These are phyloP conservation scores for Labeo rohita DNA, from an alignment of 2,113 vertebrate species.

Conservation along the genomic window DNA sequence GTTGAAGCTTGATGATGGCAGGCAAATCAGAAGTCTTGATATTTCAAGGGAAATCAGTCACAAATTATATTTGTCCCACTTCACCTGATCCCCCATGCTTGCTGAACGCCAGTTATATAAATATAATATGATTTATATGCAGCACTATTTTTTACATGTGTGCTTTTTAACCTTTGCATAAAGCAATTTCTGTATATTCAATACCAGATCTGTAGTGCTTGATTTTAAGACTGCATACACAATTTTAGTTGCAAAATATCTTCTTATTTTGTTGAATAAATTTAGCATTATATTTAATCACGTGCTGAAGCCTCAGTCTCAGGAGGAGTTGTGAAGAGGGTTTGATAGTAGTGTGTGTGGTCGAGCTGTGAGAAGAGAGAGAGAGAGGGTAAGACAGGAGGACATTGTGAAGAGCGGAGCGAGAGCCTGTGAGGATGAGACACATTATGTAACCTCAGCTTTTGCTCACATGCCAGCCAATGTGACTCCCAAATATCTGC, in stretches of 20 bases:
- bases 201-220: background rate
- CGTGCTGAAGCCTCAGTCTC: background rate
- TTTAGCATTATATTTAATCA: background rate
- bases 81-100: too few species aligned
- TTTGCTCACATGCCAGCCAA: conserved; percentile 75
- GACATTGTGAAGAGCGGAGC: conserved; percentile 43
- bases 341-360: background rate
- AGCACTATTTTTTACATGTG: too few species aligned
- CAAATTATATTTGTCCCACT: too few species aligned
- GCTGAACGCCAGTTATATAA: too few species aligned
- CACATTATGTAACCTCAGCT: conserved; percentile 71
- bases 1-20: too few species aligned
- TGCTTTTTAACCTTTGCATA: background rate
- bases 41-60: too few species aligned
- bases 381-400: conserved; percentile 51
- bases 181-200: background rate
- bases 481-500: conserved; percentile 71
- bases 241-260: background rate
- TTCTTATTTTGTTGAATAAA: background rate
- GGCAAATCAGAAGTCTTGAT: too few species aligned
- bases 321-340: background rate
- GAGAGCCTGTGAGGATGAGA: conserved; percentile 54
- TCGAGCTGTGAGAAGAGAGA: conserved; percentile 29
- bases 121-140: too few species aligned
- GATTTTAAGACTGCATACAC: background rate